phyloP scores from a whole-genome alignment of 2,113 vertebrate genomes.

The Sylvicapra grimmia region DNA sequence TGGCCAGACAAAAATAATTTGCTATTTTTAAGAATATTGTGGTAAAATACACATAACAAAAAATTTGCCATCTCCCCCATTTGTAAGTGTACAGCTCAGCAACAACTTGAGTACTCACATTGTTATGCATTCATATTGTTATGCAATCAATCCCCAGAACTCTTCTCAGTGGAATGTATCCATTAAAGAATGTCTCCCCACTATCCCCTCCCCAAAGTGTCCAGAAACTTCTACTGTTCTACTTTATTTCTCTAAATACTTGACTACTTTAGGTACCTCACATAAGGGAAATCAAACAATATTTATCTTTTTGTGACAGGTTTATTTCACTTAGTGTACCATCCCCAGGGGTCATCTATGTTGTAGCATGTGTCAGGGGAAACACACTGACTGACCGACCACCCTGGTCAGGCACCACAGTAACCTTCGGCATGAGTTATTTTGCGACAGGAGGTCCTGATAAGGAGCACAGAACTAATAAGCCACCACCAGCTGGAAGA shows the following conservation, averaged over 20 bases:
- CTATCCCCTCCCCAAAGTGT: background rate
- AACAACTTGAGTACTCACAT: background rate
- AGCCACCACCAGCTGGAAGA: background rate
- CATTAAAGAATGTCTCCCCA: background rate
- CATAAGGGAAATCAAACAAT: background rate
- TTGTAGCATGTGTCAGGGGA: background rate
- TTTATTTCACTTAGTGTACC: background rate
- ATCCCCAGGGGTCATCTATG: background rate
- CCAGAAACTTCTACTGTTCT: background rate
- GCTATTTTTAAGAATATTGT: background rate
- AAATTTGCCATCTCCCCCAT: background rate
- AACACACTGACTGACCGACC: background rate
- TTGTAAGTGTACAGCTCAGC: background rate
- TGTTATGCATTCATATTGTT: background rate
- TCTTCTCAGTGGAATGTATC: background rate
- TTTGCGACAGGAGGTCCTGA: background rate
- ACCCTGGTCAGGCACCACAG: background rate
- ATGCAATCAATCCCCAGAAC: background rate
- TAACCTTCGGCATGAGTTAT: background rate
- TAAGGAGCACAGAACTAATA: background rate
- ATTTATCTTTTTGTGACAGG: background rate
- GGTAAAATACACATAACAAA: background rate
- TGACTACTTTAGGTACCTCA: background rate
- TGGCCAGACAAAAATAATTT: background rate
- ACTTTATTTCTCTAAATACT: background rate